Evolutionary conservation across 35 echinoderm and acorn worm species (phyloP), one percentile per base, ranked within the genome.

Genomic region (Patiria miniata): DNA sequence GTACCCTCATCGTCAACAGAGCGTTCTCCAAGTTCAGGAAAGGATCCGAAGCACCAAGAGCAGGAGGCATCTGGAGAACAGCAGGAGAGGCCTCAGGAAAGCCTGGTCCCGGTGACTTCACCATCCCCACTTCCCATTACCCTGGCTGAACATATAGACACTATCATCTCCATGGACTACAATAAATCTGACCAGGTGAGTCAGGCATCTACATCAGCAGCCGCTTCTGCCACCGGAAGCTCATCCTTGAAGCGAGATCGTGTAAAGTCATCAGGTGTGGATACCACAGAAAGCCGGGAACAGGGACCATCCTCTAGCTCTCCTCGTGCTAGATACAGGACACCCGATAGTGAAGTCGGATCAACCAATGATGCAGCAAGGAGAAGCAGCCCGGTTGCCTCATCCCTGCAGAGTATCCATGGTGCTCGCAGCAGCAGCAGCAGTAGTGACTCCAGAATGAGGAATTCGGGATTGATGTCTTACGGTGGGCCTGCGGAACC

Each of bases 111-210:
- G 38, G 82, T 60, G 9, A 37, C 54, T 57, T 59, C 34, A 51
- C 82, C 23, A 37, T 58, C 28, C 51, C 29, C 80, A 52, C 36
- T 30, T 14, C 82, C 88, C 21, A 84, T 90, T n/a, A 90, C 88
- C 40, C 69, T 90, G 52, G 88, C 88, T 17, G 88, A 90, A 55
- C 88, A 90, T 39, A 90, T 90, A 42, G 80, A 90, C 54, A 84
- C 88, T 73, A 90, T 90, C 73, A 82, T 90, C 10, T 90, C 88
- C 40, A 40, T 90, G 23, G 88, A 68, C 81, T 90, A 90, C 68
- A 90, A 84, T 23, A 53, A 59, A 21, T 39, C 81, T 19, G 68
- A 47, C 9, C 51, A 51, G 77, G 51, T 32, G 19, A 69, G 69
- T 18, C 76, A 87, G 68, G 23, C 81, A 36, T 38, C n/a, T n/a